Evolutionary conservation across 2,888 invertebrate species (phyloP).

Genomic region (Tholera decimalis): DNA sequence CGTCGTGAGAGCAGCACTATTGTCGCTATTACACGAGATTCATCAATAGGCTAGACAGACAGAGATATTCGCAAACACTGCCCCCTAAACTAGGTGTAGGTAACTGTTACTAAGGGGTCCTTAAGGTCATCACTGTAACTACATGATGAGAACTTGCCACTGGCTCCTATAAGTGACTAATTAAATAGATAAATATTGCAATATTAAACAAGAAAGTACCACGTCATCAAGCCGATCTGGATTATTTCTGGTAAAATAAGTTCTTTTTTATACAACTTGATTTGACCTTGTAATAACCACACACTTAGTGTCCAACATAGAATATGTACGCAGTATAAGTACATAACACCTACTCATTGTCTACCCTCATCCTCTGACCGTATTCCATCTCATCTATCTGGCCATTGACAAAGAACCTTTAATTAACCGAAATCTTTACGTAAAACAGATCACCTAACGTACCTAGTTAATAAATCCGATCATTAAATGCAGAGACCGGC

Average conservation of each 20-base stretch:
- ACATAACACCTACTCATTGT: background rate
- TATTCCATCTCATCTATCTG: background rate
- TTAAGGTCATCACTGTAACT: too few relatives aligned
- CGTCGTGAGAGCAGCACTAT: conserved; percentile 47
- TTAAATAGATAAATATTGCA: background rate
- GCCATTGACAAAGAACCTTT: conserved; percentile 39
- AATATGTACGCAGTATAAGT: background rate
- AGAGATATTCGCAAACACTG: too few relatives aligned
- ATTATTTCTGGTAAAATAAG: background rate
- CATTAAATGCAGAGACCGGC: conserved; percentile 75
- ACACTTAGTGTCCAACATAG: background rate
- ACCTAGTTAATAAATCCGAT: conserved; percentile 74
- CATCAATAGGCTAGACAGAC: too few relatives aligned
- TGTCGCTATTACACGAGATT: conserved; percentile 49
- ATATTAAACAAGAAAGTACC: background rate
- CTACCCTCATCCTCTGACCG: background rate
- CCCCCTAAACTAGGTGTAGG: too few relatives aligned
- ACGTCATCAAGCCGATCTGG: background rate
- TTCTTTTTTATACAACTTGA: background rate
- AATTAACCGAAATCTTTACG: conserved; percentile 55
- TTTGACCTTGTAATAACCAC: background rate
- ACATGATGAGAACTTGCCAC: too few relatives aligned
- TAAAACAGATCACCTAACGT: conserved; percentile 56
- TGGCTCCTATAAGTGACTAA: too few relatives aligned
- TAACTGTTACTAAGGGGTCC: too few relatives aligned